Evolutionary conservation across 2,888 invertebrate genomes (phyloP), one percentile per base, ranked within the genome.

Genomic region (Cylindroiulus punctatus): DNA sequence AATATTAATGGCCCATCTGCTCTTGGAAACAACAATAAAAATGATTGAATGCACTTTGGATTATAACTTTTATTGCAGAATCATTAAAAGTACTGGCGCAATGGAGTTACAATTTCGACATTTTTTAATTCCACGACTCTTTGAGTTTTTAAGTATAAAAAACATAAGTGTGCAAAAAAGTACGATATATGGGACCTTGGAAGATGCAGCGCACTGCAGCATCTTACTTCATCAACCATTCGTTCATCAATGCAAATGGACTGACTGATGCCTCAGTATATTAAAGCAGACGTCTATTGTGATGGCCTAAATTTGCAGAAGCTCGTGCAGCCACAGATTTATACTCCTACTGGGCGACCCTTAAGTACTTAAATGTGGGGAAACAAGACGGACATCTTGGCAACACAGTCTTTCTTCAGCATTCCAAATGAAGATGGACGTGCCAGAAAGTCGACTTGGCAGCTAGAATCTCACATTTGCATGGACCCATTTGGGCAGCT

Each of bases 201-300:
- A n/a, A 57, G 57, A 57, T 57, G 5, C 22, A 22, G 4, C 14
- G n/a, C 22, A 22, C 4, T 22, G 22, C n/a, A 57, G 22, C 57
- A 22, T 52, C 52, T 19, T 52, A 5, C 52, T 14, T 1, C 5
- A 57, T 3, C 82, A 82, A 32, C 82, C 32, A 82, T 19, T 82
- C 82, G 8, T 82, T 82, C 82, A 19, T 82, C 32, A 82, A 82
- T 82, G 82, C 82, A 82, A 82, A 82, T 82, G 40, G 82, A 32
- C 40, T 82, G 40, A 82, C 82, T 82, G 32, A 82, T 82, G 82
- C 32, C 82, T 32, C 19, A 36, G n/a, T 82, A 82, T 32, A 82
- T 82, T 82, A 82, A 4, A 32, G 32, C 8, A 32, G 82, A 82
- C 82, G n/a, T 82, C 32, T 82, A 82, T 82, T 40, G 36, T 82